These are phyloP conservation scores for Nomada hirtipes DNA, from an alignment of 2,888 invertebrate genomes.

Conservation along the genomic window DNA sequence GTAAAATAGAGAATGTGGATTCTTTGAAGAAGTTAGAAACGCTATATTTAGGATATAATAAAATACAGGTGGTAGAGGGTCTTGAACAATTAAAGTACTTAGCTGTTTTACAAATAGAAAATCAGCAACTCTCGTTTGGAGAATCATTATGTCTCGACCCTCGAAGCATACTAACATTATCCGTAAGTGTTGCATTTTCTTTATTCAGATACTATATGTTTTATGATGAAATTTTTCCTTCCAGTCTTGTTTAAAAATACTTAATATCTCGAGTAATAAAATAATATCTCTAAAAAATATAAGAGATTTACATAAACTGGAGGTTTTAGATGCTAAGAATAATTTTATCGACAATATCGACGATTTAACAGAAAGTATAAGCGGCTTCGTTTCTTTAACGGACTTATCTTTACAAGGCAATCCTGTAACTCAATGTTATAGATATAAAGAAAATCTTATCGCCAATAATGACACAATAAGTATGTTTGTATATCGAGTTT, in stretches of 20 bases:
- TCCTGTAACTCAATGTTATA: constrained; percentile 87
- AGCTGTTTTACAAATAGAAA: constrained; percentile 89
- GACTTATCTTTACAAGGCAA: constrained; percentile 87
- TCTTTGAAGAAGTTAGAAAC: constrained; percentile 89
- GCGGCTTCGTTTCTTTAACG: constrained; percentile 86
- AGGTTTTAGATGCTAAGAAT: constrained; percentile 86
- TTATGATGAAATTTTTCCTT: constrained; percentile 34
- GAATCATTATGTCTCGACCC: constrained; percentile 89
- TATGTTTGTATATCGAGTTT: constrained; percentile 73
- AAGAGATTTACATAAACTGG: constrained; percentile 85
- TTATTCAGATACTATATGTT: neutral
- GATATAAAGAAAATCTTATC: constrained; percentile 89
- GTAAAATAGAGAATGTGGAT: constrained; percentile 88
- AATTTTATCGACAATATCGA: constrained; percentile 87
- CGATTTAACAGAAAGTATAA: constrained; percentile 86
- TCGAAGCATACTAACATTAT: constrained; percentile 86
- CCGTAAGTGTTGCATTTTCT: constrained; percentile 84
- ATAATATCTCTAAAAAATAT: constrained; percentile 86
- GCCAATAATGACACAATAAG: constrained; percentile 87
- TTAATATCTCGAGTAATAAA: constrained; percentile 89
- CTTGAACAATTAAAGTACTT: constrained; percentile 87
- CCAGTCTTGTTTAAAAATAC: constrained; percentile 86
- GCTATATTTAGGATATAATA: constrained; percentile 90
- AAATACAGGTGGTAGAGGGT: constrained; percentile 89
- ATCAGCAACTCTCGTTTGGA: constrained; percentile 86